Evolutionary conservation across 64 coral and sea anemone species (phyloP).

Genomic region (Exaiptasia diaphana): DNA sequence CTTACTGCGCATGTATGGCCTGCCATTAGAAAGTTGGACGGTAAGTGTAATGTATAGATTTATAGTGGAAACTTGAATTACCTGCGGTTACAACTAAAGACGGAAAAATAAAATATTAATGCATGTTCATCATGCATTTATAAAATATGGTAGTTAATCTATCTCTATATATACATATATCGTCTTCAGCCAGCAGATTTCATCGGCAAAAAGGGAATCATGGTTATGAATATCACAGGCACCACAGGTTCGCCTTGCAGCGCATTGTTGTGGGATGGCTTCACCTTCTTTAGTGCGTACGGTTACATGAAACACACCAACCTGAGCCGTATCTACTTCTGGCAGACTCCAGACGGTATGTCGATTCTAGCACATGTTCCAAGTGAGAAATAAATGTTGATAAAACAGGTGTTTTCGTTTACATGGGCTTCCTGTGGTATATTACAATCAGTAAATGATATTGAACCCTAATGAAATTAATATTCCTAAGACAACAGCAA

Average conservation of each 20-base stretch:
- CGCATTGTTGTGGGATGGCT: slow-evolving; percentile 71
- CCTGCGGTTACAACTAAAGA: too few species aligned
- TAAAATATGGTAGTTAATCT: neutral
- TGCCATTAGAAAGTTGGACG: neutral
- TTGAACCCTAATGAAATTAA: too few species aligned
- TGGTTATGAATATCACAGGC: slow-evolving; percentile 53
- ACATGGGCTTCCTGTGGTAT: too few species aligned
- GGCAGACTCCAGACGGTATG: slow-evolving; percentile 71
- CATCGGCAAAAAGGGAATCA: slow-evolving; percentile 48
- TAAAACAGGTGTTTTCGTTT: too few species aligned
- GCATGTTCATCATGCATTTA: too few species aligned
- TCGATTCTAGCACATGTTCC: too few species aligned
- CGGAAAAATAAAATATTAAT: too few species aligned
- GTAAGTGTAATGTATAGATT: neutral
- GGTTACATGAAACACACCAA: slow-evolving; percentile 43
- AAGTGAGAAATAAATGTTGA: too few species aligned
- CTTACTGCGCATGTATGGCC: neutral
- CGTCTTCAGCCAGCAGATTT: neutral
- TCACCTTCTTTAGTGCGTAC: slow-evolving; percentile 53
- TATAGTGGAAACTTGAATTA: neutral
- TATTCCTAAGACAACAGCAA: too few species aligned
- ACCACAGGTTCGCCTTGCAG: slow-evolving; percentile 11
- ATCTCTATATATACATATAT: neutral
- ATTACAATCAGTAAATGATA: too few species aligned
- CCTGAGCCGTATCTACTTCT: slow-evolving; percentile 47